phyloP scores from a whole-genome alignment of 2,113 vertebrate genomes.

The Rostratula benghalensis region DNA sequence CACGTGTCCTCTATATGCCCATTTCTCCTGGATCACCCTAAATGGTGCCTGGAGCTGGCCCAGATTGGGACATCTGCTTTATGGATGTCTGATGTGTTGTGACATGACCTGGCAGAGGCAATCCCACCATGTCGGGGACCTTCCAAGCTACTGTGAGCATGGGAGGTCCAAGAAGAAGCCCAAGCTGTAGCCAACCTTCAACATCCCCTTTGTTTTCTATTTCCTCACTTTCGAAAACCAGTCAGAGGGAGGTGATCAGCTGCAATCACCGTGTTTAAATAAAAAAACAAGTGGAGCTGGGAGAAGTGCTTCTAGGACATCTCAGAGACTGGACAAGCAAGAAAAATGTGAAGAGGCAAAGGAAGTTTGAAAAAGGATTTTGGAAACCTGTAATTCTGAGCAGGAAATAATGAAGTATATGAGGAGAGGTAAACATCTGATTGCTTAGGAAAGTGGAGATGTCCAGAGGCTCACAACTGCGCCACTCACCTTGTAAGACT shows the following conservation, averaged over 20 bases:
- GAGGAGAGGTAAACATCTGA: background rate
- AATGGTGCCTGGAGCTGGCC: background rate
- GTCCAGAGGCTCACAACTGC: background rate
- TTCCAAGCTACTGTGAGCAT: background rate
- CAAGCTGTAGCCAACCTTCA: background rate
- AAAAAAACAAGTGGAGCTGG: background rate
- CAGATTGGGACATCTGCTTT: background rate
- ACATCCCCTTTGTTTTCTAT: background rate
- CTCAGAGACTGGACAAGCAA: background rate
- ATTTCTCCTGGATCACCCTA: background rate
- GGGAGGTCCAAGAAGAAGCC: background rate
- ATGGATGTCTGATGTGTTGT: background rate
- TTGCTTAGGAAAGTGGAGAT: background rate
- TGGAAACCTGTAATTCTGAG: background rate
- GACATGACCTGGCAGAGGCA: background rate
- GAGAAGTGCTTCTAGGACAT: background rate
- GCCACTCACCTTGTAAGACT: background rate
- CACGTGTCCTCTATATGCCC: rapidly evolving
- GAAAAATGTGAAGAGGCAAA: background rate
- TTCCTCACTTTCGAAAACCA: background rate
- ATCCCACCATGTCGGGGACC: background rate
- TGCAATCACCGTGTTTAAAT: background rate
- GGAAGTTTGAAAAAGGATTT: background rate
- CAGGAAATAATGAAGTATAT: background rate
- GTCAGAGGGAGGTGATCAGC: constrained; percentile 22